phyloP scores from a whole-genome alignment of 2,797 vertebrate species.

The Hyperoplus immaculatus region DNA sequence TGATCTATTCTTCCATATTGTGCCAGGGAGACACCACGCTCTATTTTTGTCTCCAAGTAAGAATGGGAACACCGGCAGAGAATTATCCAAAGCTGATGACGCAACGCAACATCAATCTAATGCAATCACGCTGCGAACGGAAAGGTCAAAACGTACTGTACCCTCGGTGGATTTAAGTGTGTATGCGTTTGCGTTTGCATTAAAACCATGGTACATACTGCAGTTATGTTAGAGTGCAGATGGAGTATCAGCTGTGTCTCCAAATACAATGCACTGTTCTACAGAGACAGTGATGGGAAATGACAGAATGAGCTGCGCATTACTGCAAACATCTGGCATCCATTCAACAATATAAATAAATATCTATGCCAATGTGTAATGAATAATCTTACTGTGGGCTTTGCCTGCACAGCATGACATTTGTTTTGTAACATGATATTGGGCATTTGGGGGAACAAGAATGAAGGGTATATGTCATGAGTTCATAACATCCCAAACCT shows the following conservation, averaged over 20 bases:
- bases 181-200: conserved; percentile 29
- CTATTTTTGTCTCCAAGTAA: not conserved
- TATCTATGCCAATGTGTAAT: too few relatives aligned
- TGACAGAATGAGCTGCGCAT: not conserved
- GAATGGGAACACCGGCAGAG: conserved; percentile 22
- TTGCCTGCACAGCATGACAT: too few relatives aligned
- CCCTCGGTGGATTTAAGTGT: conserved; percentile 1
- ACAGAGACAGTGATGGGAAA: conserved; percentile 47
- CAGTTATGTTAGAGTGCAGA: conserved; percentile 44
- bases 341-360: too few relatives aligned
- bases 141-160: conserved; percentile 36
- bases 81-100: conserved; percentile 58
- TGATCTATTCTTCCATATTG: conserved; percentile 11
- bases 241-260: conserved; percentile 73
- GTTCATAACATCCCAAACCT: not conserved
- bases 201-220: conserved; percentile 27
- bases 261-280: conserved; percentile 58
- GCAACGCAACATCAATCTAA: conserved; percentile 44
- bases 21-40: not conserved
- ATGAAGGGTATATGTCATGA: not conserved
- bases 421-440: too few relatives aligned
- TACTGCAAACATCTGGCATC: too few relatives aligned
- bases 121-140: conserved; percentile 27
- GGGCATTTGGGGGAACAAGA: not conserved
- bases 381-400: too few relatives aligned